Conservation (phyloP, 2,113 vertebrate species). For the Dryoscopus gambensis region DNA sequence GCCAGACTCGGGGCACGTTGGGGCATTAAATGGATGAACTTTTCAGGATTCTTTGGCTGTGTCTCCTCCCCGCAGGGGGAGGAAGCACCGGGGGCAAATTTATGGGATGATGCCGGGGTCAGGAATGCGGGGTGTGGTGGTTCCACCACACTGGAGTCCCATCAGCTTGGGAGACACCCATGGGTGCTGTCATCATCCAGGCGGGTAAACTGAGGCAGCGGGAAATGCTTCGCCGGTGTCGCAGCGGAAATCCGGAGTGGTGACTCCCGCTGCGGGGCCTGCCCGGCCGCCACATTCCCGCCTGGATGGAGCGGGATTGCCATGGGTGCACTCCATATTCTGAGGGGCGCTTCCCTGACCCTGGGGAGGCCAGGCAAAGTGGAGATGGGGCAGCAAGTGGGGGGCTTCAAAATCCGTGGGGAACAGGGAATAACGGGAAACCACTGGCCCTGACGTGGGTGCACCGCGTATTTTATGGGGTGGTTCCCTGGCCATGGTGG, state of each 20-base stretch:
- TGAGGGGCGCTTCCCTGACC: neutral
- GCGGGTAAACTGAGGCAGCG: neutral
- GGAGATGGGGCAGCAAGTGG: neutral
- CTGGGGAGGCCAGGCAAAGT: neutral
- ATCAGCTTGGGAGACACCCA: neutral
- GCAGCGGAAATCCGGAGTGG: fast-evolving
- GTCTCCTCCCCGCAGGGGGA: fast-evolving
- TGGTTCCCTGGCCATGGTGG: too few relatives aligned
- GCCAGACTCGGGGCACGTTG: fast-evolving
- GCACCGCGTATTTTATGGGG: neutral
- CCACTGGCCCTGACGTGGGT: too few relatives aligned
- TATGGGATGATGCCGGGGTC: neutral
- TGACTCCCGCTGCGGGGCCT: neutral
- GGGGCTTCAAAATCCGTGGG: too few relatives aligned
- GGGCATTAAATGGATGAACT: neutral
- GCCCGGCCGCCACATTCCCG: fast-evolving
- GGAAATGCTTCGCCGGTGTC: neutral
- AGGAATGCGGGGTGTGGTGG: neutral
- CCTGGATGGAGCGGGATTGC: neutral
- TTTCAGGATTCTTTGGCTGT: neutral
- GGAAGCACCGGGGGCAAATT: fast-evolving
- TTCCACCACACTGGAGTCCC: neutral
- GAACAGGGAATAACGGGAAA: neutral
- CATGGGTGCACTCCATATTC: fast-evolving
- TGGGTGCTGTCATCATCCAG: fast-evolving